Conservation (phyloP, 2,113 vertebrate species). For the Pipa parva region DNA sequence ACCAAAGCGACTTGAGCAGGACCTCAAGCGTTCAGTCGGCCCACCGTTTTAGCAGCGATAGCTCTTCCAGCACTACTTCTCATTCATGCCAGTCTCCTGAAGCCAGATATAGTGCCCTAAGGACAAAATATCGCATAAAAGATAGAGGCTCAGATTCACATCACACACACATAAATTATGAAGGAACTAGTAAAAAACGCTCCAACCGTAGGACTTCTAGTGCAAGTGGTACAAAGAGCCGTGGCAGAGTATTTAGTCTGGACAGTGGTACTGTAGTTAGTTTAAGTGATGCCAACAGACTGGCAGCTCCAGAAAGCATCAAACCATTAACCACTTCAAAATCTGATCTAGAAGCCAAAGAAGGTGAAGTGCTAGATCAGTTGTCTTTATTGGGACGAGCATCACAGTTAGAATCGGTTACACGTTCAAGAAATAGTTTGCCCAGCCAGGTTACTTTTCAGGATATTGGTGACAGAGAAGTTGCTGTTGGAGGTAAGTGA, state of each 20-base stretch:
- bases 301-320: conserved; percentile 78
- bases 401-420: conserved; percentile 95
- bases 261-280: conserved; percentile 94
- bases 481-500: conserved; percentile 78
- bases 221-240: conserved; percentile 82
- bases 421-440: conserved; percentile 93
- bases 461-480: conserved; percentile 79
- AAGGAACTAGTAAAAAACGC: conserved; percentile 67
- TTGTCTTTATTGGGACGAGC: conserved; percentile 90
- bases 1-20: conserved; percentile 93
- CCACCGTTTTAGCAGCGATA: conserved; percentile 88
- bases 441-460: conserved; percentile 83
- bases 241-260: conserved; percentile 88
- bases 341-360: conserved; percentile 98
- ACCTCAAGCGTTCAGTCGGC: conserved; percentile 87
- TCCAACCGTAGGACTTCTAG: conserved; percentile 78
- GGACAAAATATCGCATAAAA: conserved; percentile 70
- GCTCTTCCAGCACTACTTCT: conserved; percentile 88
- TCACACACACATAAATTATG: conserved; percentile 61
- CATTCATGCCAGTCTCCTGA: conserved; percentile 88
- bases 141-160: conserved; percentile 61
- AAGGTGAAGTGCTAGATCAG: conserved; percentile 96
- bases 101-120: conserved; percentile 72
- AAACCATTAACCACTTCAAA: conserved; percentile 95
- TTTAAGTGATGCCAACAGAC: conserved; percentile 81